phyloP scores from a whole-genome alignment of 2,888 invertebrate species.

The Carterocephalus palaemon region DNA sequence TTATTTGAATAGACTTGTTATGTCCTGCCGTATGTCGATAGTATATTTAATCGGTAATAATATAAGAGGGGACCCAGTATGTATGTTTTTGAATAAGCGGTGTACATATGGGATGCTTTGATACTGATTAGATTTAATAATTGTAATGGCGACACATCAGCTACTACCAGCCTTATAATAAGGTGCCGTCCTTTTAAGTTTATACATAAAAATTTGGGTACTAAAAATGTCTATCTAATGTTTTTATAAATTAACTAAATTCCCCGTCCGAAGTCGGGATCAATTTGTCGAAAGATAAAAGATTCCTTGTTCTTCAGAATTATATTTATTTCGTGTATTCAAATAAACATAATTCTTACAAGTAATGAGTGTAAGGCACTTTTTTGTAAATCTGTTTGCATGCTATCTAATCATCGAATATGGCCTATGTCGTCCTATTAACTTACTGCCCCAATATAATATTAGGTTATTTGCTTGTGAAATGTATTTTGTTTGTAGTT shows the following conservation, averaged over 20 bases:
- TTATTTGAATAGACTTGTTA: too few relatives aligned
- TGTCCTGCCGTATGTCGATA: too few relatives aligned
- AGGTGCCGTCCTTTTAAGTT: slow-evolving; percentile 19
- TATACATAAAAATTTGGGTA: slow-evolving; percentile 2
- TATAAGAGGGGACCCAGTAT: too few relatives aligned
- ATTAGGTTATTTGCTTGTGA: background rate
- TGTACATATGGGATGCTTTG: too few relatives aligned
- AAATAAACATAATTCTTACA: slow-evolving; percentile 6
- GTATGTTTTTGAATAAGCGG: too few relatives aligned
- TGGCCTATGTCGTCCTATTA: slow-evolving; percentile 5
- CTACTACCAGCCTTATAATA: slow-evolving; percentile 9
- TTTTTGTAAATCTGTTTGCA: background rate
- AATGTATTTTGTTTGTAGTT: background rate
- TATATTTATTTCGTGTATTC: background rate
- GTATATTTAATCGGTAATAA: too few relatives aligned
- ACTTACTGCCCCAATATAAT: slow-evolving; percentile 1
- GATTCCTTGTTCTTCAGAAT: too few relatives aligned
- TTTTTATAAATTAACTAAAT: slow-evolving; percentile 4
- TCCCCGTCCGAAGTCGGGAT: slow-evolving; percentile 23
- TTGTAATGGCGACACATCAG: background rate
- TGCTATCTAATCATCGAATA: background rate
- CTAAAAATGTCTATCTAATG: background rate
- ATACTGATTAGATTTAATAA: background rate
- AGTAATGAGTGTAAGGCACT: slow-evolving; percentile 7
- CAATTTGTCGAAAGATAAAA: slow-evolving; percentile 11